phyloP scores from a whole-genome alignment of 2,888 invertebrate genomes.

The Uropetala carovei region DNA sequence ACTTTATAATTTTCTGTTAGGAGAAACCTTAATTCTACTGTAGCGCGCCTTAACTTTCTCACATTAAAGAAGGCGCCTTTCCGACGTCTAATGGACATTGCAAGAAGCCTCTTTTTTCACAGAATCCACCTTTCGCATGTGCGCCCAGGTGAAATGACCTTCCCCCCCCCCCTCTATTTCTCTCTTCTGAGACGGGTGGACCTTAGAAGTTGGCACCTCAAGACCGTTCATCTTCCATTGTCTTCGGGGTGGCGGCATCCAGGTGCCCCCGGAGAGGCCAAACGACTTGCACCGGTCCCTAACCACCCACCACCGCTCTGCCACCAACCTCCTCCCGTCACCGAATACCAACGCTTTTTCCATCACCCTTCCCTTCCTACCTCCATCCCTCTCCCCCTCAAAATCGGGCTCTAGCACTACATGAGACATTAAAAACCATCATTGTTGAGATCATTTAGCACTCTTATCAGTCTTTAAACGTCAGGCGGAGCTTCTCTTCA shows the following conservation, averaged over 20 bases:
- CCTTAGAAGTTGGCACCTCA: conserved; percentile 57
- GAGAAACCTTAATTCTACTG: too few relatives aligned
- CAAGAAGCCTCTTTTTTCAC: neutral
- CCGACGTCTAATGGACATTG: neutral
- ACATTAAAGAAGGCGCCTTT: neutral
- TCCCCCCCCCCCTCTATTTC: too few relatives aligned
- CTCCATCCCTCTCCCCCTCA: conserved; percentile 71
- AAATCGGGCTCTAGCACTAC: conserved; percentile 72
- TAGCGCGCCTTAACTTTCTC: too few relatives aligned
- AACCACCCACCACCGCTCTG: conserved; percentile 74
- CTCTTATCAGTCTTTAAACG: too few relatives aligned
- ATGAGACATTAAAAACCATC: neutral
- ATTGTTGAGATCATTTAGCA: neutral
- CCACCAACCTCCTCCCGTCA: conserved; percentile 74
- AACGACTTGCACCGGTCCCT: conserved; percentile 75
- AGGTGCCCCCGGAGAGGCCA: conserved; percentile 66
- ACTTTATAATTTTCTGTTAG: too few relatives aligned
- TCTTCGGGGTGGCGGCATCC: conserved; percentile 61
- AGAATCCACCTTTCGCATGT: neutral
- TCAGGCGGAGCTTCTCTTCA: too few relatives aligned
- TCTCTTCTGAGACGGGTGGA: conserved; percentile 2
- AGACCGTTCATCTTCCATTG: conserved; percentile 58
- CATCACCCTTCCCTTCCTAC: conserved; percentile 70
- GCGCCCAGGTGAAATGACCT: neutral
- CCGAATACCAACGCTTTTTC: conserved; percentile 73